Base-by-base conservation (phyloP, 2,888 invertebrate genomes). In the Drosophila tripunctata region DNA sequence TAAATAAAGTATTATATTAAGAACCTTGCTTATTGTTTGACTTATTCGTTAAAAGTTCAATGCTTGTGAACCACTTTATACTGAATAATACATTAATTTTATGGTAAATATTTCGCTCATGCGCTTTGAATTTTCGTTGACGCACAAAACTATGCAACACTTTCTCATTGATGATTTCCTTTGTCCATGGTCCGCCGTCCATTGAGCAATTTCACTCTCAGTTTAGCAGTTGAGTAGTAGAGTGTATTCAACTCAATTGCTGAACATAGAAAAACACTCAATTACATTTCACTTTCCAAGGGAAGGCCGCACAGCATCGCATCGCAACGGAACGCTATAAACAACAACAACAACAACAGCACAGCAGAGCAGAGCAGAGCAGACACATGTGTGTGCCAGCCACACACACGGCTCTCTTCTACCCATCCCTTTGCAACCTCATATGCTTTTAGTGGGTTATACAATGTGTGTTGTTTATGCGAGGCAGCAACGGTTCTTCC, bases 241-340 rank as follows among this genome's bases (percentile, higher is more conserved):
- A 56, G 50, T 62, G 35, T 52, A 17, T 27, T 41, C 38, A 27
- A 78, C 79, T 81, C 81, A 81, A 74, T 54, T 56, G 50, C 48
- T 22, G 75, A 63, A 75, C 64, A 55, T 41, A 68, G 72, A 75
- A 82, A 57, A 56, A 36, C 66, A 48, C 85, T 82, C 82, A 85
- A 82, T 70, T 82, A 72, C 81, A 83, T 83, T 86, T 83, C 74
- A 80, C 86, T 83, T 86, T 83, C 78, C 76, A 81, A 83, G 84
- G 80, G 83, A 78, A 83, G 83, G 75, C 72, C 68, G 62, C 76
- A 43, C 75, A 47, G 41, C 44, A 57, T 45, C 35, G 50, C 35
- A 50, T 22, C 36, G 15, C n/a, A n/a, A n/a, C n/a, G n/a, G n/a
- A n/a, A n/a, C n/a, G n/a, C n/a, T 38, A 12, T 45, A 17, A 22